These are phyloP conservation scores for Trogon melanurus DNA, from an alignment of 2,113 vertebrate genomes.

Conservation along the genomic window DNA sequence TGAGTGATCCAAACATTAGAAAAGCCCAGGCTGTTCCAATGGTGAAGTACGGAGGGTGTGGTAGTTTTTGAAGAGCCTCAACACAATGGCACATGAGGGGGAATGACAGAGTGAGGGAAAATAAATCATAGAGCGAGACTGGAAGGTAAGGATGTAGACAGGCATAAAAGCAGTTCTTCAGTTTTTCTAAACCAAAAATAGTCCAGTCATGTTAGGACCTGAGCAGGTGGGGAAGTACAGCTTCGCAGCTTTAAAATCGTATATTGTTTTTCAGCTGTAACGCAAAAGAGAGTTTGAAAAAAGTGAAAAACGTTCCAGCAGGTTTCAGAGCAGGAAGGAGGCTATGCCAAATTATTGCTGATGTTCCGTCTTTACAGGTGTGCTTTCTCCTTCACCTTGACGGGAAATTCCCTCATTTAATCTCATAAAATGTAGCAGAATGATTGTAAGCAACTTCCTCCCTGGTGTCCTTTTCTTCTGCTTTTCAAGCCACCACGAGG, in stretches of 20 bases:
- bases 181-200: conserved; percentile 56
- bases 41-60: conserved; percentile 18
- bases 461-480: not conserved
- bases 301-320: conserved; percentile 67
- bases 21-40: conserved; percentile 39
- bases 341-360: conserved; percentile 73
- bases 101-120: conserved; percentile 15
- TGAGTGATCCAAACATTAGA: not conserved
- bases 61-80: conserved; percentile 33
- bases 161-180: conserved; percentile 5
- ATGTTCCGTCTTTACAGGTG: conserved; percentile 65
- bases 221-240: conserved; percentile 73
- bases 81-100: conserved; percentile 19
- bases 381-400: conserved; percentile 56
- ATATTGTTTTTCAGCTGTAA: conserved; percentile 61
- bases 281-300: conserved; percentile 64
- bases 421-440: conserved; percentile 1
- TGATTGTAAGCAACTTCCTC: not conserved
- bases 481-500: not conserved
- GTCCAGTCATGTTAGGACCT: conserved; percentile 72
- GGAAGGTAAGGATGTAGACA: conserved; percentile 8
- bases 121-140: conserved; percentile 60
- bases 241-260: conserved; percentile 52
- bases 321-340: conserved; percentile 75
- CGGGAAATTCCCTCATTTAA: conserved; percentile 72